These are phyloP conservation scores for Mesocentrotus franciscanus DNA, from an alignment of 53 echinoderm and acorn worm genomes.

Conservation along the genomic window DNA sequence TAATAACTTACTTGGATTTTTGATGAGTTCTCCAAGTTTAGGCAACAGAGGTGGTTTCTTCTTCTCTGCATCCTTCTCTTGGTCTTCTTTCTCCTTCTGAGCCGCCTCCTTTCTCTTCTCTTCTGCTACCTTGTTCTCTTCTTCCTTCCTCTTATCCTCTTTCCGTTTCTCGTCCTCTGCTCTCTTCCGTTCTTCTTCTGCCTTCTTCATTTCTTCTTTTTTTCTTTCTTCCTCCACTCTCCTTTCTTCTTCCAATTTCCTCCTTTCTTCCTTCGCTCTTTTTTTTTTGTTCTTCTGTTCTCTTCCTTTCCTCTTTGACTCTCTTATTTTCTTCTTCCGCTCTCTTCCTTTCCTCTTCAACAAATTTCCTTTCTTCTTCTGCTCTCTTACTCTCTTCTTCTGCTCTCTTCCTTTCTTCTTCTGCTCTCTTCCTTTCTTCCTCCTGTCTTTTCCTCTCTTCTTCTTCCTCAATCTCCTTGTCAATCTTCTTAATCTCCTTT, in stretches of 20 bases:
- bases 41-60: slow-evolving; percentile 22
- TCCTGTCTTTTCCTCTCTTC: not conserved
- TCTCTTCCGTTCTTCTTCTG: slow-evolving; percentile 23
- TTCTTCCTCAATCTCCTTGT: slow-evolving; percentile 25
- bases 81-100: slow-evolving; percentile 5
- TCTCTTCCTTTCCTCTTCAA: not conserved
- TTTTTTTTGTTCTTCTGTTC: not conserved
- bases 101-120: not conserved
- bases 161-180: slow-evolving; percentile 4
- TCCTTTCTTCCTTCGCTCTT: not conserved
- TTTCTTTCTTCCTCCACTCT: not conserved
- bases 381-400: not conserved
- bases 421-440: not conserved
- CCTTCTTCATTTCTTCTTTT: slow-evolving; percentile 35
- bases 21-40: slow-evolving; percentile 6
- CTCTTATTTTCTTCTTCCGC: slow-evolving; percentile 3
- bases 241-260: not conserved
- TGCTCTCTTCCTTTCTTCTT: not conserved
- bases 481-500: not conserved
- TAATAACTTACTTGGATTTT: slow-evolving; percentile 12
- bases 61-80: slow-evolving; percentile 28
- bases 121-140: slow-evolving; percentile 7
- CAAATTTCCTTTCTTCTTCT: not conserved
- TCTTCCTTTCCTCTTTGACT: not conserved
- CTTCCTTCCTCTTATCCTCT: slow-evolving; percentile 13